phyloP scores from a whole-genome alignment of 2,113 vertebrate species.

The Tachycineta bicolor region DNA sequence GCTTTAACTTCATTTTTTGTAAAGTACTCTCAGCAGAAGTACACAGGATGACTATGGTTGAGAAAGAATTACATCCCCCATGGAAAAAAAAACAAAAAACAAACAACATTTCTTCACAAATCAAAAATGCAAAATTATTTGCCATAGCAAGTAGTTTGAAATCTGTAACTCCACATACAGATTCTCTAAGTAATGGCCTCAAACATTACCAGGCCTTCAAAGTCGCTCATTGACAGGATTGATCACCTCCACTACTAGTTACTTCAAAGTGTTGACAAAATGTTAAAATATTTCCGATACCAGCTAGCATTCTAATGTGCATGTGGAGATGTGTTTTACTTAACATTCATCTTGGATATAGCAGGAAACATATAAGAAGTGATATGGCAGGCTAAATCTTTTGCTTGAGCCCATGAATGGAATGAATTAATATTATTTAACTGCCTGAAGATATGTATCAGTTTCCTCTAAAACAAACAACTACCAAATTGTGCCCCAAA shows the following conservation, averaged over 20 bases:
- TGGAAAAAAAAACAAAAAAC: background rate
- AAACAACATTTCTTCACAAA: background rate
- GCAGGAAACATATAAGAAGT: background rate
- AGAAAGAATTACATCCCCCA: background rate
- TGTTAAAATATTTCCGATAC: background rate
- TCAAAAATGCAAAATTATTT: background rate
- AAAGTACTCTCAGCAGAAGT: background rate
- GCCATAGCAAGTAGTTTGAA: background rate
- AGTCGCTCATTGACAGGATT: background rate
- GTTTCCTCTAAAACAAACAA: background rate
- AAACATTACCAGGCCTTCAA: background rate
- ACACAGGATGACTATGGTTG: background rate
- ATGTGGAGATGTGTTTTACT: background rate
- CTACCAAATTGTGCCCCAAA: background rate
- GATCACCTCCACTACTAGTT: background rate
- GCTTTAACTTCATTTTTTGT: background rate
- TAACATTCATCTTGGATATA: background rate
- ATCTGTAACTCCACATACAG: background rate
- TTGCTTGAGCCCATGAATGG: background rate
- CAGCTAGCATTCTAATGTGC: background rate
- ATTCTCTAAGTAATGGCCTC: background rate
- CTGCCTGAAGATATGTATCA: accelerated
- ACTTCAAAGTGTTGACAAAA: background rate
- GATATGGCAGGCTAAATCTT: background rate
- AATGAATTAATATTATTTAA: background rate